These are phyloP conservation scores for Scomber scombrus DNA, from an alignment of 2,113 vertebrate genomes.

Conservation along the genomic window DNA sequence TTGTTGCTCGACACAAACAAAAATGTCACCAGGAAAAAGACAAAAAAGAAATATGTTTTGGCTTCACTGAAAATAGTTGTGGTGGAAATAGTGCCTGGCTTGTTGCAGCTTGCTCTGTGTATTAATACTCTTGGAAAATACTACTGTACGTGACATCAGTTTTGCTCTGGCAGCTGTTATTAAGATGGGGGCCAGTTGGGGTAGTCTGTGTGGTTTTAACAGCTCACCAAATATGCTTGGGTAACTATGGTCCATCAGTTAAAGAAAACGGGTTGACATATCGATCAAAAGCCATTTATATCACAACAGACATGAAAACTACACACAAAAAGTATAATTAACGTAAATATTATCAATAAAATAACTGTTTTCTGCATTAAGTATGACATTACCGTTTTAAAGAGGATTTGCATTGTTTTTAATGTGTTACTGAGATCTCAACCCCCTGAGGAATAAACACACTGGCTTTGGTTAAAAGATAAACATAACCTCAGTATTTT, in stretches of 20 bases:
- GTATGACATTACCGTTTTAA: not conserved
- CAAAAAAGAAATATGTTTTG: conserved; percentile 15
- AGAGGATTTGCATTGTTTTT: not conserved
- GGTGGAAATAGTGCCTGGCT: conserved; percentile 68
- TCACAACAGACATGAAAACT: not conserved
- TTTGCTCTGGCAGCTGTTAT: conserved; percentile 79
- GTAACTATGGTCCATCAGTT: not conserved
- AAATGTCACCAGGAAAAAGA: not conserved
- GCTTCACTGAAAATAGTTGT: conserved; percentile 62
- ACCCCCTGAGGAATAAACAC: not conserved
- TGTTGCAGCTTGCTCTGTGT: conserved; percentile 60
- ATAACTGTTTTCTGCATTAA: not conserved
- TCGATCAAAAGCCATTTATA: not conserved
- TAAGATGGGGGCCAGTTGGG: conserved; percentile 45
- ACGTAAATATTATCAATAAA: not conserved
- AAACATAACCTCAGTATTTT: conserved; percentile 55
- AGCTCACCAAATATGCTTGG: conserved; percentile 46
- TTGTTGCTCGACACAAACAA: not conserved
- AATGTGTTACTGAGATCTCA: conserved; percentile 12
- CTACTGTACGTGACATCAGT: conserved; percentile 72
- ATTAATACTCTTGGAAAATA: conserved; percentile 82
- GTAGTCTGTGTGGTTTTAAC: conserved; percentile 72
- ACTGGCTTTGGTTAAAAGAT: not conserved
- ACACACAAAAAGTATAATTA: not conserved
- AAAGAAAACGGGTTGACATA: not conserved